These are phyloP conservation scores for Tangara arthus DNA, from an alignment of 2,797 vertebrate species.

Conservation along the genomic window DNA sequence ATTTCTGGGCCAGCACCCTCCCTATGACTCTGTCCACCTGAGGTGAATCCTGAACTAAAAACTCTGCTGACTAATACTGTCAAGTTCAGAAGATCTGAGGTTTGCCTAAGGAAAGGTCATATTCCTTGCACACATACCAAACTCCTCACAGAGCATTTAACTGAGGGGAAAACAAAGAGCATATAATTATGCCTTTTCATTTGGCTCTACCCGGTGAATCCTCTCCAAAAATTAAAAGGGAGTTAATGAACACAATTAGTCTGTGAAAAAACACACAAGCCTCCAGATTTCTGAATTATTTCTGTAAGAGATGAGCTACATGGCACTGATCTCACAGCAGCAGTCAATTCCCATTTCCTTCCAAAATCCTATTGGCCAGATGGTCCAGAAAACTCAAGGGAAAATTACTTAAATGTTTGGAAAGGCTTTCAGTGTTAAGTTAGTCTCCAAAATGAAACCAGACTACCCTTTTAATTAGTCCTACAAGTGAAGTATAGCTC, in stretches of 20 bases:
- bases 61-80: not conserved
- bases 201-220: not conserved
- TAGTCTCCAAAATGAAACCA: conserved; percentile 22
- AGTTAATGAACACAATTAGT: conserved; percentile 13
- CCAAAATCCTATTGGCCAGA: conserved; percentile 51
- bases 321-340: conserved; percentile 10
- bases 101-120: not conserved
- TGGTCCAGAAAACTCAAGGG: conserved; percentile 27
- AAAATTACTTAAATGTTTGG: conserved; percentile 1
- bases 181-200: not conserved
- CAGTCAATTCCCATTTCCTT: not conserved
- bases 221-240: conserved; percentile 13
- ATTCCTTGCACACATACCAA: not conserved
- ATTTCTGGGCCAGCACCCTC: not conserved
- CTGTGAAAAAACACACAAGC: not conserved
- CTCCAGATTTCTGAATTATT: conserved; percentile 29
- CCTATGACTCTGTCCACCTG: not conserved
- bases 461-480: conserved; percentile 13
- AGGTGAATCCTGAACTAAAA: not conserved
- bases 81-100: not conserved
- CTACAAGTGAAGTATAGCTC: not conserved
- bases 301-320: conserved; percentile 9
- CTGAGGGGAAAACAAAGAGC: not conserved
- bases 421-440: conserved; percentile 9
- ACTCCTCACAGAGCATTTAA: not conserved